phyloP scores from a whole-genome alignment of 2,797 vertebrate species.

The Paratrypauchen microcephalus region DNA sequence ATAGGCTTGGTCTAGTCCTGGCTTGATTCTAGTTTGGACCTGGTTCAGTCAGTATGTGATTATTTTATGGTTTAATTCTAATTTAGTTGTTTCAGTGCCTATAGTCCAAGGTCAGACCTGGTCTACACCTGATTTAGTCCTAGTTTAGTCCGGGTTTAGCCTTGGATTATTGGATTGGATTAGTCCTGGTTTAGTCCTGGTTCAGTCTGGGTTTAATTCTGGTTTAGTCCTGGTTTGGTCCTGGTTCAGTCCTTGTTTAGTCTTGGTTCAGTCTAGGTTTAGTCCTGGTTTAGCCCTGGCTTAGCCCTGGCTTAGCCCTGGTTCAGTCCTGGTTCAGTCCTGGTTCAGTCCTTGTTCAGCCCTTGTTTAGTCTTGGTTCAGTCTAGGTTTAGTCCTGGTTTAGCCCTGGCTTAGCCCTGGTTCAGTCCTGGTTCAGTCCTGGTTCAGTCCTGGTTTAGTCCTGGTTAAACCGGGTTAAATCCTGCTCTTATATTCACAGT shows the following conservation, averaged over 20 bases:
- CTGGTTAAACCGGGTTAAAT: background rate
- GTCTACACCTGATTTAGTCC: background rate
- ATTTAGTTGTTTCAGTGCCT: too few relatives aligned
- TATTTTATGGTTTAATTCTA: too few relatives aligned
- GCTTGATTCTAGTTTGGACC: too few relatives aligned
- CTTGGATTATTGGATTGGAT: too few relatives aligned
- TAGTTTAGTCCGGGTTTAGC: background rate
- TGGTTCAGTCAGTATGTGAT: too few relatives aligned
- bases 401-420: too few relatives aligned
- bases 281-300: background rate
- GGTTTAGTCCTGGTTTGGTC: background rate
- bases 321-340: too few relatives aligned
- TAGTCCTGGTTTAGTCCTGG: background rate
- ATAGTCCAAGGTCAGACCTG: background rate
- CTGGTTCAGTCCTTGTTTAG: background rate
- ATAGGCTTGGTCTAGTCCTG: too few relatives aligned
- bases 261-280: background rate
- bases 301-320: background rate
- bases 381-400: background rate
- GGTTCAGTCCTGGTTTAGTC: background rate
- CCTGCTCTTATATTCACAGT: background rate
- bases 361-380: background rate
- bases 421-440: too few relatives aligned
- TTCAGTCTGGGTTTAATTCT: background rate
- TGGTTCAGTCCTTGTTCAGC: background rate